Evolutionary conservation across 2,888 invertebrate species (phyloP).

Genomic region (Pterostichus madidus): DNA sequence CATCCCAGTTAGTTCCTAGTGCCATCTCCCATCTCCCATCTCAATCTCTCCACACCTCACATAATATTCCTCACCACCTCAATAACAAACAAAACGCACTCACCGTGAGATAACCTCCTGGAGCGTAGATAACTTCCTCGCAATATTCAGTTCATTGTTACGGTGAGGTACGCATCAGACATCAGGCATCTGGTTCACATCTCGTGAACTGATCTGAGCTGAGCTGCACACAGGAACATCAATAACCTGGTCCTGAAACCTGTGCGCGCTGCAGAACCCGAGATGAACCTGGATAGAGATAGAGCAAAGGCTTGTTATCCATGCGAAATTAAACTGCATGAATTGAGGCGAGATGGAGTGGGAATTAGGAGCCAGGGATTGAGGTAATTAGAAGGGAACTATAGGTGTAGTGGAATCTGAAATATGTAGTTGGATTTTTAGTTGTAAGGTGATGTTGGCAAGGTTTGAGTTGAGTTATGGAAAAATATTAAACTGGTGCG

Average conservation of each 20-base stretch:
- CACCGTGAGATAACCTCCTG: slow-evolving; percentile 26
- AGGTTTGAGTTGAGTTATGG: too few species aligned
- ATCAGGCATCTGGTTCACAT: slow-evolving; percentile 24
- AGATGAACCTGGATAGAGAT: not conserved
- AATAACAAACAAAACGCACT: not conserved
- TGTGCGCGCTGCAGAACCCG: not conserved
- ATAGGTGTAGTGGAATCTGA: too few species aligned
- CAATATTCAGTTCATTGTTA: slow-evolving; percentile 37
- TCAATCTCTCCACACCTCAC: too few species aligned
- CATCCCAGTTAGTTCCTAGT: too few species aligned
- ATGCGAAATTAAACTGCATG: too few species aligned
- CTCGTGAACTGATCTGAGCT: not conserved
- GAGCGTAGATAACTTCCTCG: slow-evolving; percentile 30
- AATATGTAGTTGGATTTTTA: too few species aligned
- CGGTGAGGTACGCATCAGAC: slow-evolving; percentile 13
- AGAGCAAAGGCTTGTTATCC: too few species aligned
- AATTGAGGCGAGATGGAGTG: too few species aligned
- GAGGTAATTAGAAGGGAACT: not conserved
- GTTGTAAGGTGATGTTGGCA: too few species aligned
- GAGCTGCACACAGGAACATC: not conserved
- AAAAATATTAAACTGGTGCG: too few species aligned
- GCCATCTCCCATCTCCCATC: too few species aligned
- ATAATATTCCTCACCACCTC: too few species aligned
- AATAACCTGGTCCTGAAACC: slow-evolving; percentile 23
- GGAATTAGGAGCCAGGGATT: not conserved